Evolutionary conservation across 2,797 vertebrate species (phyloP).

Genomic region (Spea hammondii): DNA sequence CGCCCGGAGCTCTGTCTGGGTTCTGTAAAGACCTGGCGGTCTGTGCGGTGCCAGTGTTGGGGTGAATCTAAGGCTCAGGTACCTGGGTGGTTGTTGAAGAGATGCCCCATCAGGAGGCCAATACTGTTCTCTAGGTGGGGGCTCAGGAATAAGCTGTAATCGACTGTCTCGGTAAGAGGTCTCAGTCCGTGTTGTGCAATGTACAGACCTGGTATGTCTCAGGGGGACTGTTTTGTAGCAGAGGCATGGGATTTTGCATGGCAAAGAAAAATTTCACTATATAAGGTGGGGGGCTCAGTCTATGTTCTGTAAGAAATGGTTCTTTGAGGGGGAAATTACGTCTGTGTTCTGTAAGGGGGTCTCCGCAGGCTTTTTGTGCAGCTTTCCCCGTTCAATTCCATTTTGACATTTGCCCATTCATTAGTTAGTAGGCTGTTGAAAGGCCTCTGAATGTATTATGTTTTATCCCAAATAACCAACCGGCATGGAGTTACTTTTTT

Average conservation of each 20-base stretch:
- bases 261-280: not conserved
- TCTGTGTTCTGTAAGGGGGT: slow-evolving; percentile 37
- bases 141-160: not conserved
- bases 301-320: slow-evolving; percentile 43
- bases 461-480: slow-evolving; percentile 81
- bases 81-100: too few relatives aligned
- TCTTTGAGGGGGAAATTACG: slow-evolving; percentile 87
- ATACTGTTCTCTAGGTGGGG: not conserved
- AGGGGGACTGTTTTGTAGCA: not conserved
- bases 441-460: slow-evolving; percentile 89
- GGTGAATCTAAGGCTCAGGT: too few relatives aligned
- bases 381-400: slow-evolving; percentile 72
- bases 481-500: slow-evolving; percentile 85
- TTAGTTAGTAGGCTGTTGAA: slow-evolving; percentile 80
- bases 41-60: too few relatives aligned
- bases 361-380: not conserved
- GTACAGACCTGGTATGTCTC: not conserved
- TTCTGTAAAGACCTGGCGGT: too few relatives aligned
- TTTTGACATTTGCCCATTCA: slow-evolving; percentile 97
- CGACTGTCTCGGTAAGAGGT: too few relatives aligned
- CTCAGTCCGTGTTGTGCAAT: not conserved
- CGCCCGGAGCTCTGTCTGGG: too few relatives aligned
- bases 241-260: not conserved
- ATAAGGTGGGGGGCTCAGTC: not conserved
- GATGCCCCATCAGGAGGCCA: too few relatives aligned